These are phyloP conservation scores for Pseudococcus longispinus DNA, from an alignment of 2,888 invertebrate species.

Conservation along the genomic window DNA sequence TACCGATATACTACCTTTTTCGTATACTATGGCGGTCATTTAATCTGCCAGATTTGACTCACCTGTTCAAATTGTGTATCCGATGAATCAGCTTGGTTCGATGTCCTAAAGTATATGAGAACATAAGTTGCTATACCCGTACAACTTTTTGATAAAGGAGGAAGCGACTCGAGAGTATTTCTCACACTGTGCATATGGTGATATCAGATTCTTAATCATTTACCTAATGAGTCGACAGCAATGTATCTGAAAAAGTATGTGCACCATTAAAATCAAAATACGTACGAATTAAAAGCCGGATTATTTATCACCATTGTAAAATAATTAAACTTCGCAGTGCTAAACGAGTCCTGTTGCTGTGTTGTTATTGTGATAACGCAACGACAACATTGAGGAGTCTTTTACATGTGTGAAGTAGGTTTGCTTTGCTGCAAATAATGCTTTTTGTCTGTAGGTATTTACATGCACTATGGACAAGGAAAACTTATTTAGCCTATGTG, in stretches of 20 bases:
- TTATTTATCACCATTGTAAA: conserved; percentile 49
- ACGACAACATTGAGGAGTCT: neutral
- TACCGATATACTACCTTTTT: neutral
- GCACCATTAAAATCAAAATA: conserved; percentile 50
- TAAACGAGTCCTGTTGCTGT: conserved; percentile 41
- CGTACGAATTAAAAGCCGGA: conserved; percentile 39
- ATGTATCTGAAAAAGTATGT: conserved; percentile 36
- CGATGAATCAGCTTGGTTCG: neutral
- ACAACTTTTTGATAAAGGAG: neutral
- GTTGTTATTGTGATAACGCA: conserved; percentile 32
- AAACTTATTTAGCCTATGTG: no score
- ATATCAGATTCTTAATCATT: conserved; percentile 31
- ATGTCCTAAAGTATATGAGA: neutral
- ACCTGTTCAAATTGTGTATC: neutral
- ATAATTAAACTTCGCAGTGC: conserved; percentile 38
- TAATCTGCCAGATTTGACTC: neutral
- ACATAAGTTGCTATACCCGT: neutral
- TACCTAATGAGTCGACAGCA: conserved; percentile 18
- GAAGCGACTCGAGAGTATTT: neutral
- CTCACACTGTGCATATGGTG: neutral
- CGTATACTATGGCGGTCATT: neutral
- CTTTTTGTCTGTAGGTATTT: no score
- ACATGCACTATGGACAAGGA: no score
- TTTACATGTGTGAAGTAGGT: conserved; percentile 6
- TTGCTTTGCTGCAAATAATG: no score